These are phyloP conservation scores for Temnothorax curvispinosus DNA, from an alignment of 1,140 invertebrate species.

Conservation along the genomic window DNA sequence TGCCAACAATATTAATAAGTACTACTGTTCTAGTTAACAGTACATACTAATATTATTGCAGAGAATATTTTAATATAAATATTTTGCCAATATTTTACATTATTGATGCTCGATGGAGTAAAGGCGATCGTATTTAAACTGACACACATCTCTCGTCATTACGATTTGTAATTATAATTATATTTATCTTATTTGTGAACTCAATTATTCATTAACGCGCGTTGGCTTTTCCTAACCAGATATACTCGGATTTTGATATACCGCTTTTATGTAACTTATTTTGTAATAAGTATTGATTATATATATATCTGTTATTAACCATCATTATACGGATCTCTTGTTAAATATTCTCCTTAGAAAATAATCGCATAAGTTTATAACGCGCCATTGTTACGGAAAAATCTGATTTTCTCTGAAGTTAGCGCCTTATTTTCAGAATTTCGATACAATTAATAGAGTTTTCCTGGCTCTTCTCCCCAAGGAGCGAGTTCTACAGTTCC, in stretches of 20 bases:
- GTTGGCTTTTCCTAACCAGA: background rate
- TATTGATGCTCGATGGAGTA: background rate
- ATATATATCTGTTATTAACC: background rate
- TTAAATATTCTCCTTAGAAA: background rate
- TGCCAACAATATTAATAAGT: background rate
- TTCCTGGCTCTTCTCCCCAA: background rate
- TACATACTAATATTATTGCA: background rate
- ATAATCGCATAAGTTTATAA: background rate
- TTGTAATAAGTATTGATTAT: conserved; percentile 8
- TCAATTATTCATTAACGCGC: background rate
- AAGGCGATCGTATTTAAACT: background rate
- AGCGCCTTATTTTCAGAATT: conserved; percentile 5
- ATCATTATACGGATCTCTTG: background rate
- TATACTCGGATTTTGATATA: background rate
- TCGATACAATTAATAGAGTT: conserved; percentile 30
- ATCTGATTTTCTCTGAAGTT: conserved; percentile 17
- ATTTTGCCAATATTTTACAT: conserved; percentile 19
- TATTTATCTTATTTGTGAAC: background rate
- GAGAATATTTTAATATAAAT: conserved; percentile 19
- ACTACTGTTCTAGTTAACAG: background rate
- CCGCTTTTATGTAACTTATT: background rate
- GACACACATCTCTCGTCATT: background rate
- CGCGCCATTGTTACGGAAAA: background rate
- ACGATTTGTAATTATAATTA: background rate
- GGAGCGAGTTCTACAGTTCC: background rate